Evolutionary conservation across 2,888 invertebrate genomes (phyloP).

Genomic region (Apoda limacodes): DNA sequence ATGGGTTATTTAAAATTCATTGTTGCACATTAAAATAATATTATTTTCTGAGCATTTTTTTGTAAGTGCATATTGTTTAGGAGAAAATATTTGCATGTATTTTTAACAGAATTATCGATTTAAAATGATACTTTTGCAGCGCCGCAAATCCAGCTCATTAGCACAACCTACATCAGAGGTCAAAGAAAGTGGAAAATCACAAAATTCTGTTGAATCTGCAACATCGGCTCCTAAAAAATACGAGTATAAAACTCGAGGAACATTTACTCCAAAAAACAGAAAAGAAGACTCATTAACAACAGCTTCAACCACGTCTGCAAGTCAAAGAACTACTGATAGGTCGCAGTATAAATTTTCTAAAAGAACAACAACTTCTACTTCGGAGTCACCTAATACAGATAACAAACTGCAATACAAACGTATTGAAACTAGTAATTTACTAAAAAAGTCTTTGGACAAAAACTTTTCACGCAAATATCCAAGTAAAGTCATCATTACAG

Average conservation of each 20-base stretch:
- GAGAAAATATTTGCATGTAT: no score
- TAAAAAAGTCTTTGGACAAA: constrained; percentile 42
- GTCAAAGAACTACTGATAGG: constrained; percentile 31
- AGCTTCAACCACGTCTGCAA: constrained; percentile 13
- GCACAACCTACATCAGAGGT: constrained; percentile 26
- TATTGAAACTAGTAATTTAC: constrained; percentile 25
- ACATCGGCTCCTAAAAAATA: constrained; percentile 26
- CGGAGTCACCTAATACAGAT: constrained; percentile 29
- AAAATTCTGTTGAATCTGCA: constrained; percentile 27
- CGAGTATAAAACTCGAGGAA: constrained; percentile 38
- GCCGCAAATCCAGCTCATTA: constrained; percentile 36
- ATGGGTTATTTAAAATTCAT: no score
- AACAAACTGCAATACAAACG: constrained; percentile 27
- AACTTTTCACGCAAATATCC: no score
- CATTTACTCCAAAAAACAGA: constrained; percentile 37
- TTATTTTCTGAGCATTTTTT: no score
- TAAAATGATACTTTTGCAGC: no score
- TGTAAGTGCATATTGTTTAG: no score
- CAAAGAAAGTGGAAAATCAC: constrained; percentile 24
- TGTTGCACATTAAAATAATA: no score
- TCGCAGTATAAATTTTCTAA: constrained; percentile 41
- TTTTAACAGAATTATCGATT: no score
- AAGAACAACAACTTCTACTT: constrained; percentile 41
- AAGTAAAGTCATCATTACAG: constrained; percentile 13
- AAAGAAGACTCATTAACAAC: constrained; percentile 31